A percentile compares a stretch with the other conserved stretches of the same genome.
Conservation (phyloP, 1,140 invertebrate genomes). For the Augochlora pura region DNA sequence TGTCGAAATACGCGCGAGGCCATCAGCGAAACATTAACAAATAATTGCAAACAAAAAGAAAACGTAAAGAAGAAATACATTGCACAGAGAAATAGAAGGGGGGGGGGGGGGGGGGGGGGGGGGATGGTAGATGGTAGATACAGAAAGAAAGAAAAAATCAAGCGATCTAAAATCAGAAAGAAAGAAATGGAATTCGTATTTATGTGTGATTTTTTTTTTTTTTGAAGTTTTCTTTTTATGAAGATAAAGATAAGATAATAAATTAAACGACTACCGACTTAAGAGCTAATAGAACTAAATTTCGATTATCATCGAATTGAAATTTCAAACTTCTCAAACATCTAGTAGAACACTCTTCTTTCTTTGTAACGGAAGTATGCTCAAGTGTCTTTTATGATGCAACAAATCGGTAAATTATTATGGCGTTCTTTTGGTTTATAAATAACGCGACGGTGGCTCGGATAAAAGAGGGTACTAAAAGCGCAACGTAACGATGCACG, state of each 20-base stretch:
- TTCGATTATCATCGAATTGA: neutral
- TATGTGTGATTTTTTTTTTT: no score
- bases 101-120: neutral
- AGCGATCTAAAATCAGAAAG: neutral
- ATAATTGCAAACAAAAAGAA: neutral
- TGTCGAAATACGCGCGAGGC: neutral
- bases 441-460: neutral
- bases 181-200: neutral
- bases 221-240: slow-evolving; percentile 11
- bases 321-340: neutral
- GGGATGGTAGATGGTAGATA: neutral
- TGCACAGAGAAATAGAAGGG: slow-evolving; percentile 11
- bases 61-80: slow-evolving; percentile 6
- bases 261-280: neutral
- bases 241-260: neutral
- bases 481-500: slow-evolving; percentile 2
- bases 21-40: neutral
- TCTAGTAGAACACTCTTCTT: neutral
- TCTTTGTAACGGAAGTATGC: neutral
- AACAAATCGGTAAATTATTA: neutral
- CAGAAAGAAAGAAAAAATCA: neutral
- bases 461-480: slow-evolving; percentile 4
- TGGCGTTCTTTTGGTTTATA: neutral
- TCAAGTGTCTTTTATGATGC: slow-evolving; percentile 17
- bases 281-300: neutral